Evolutionary conservation across 2,888 invertebrate species (phyloP), one percentile per base, ranked within the genome.

Genomic region (Drosophila acutilabella): DNA sequence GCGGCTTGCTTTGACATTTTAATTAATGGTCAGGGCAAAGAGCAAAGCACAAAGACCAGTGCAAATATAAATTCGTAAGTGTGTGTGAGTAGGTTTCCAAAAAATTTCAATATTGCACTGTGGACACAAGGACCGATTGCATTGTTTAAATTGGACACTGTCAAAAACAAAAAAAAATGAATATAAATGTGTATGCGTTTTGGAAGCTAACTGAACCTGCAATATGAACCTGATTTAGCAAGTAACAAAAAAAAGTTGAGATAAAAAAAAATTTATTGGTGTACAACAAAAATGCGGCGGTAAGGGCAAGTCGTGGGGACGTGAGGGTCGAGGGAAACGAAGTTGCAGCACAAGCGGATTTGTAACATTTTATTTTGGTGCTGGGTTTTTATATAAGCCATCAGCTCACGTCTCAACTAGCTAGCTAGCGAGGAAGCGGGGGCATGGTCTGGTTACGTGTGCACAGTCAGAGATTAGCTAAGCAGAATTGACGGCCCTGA

Each of bases 391-490:
- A 58, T 79, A 33, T 75, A 79, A 75, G 80, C 76, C 71, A 64
- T 10, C 64, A 68, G 74, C 60, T 45, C 68, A 61, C 54, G 42
- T 52, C 26, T 42, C 33, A 30, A 20, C 44, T 50, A 18, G 30
- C 13, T 11, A 6, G 16, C 8, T 3, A 14, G 11, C 2, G 20
- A 10, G 1, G 13, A 1, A 13, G 10, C 13, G 16, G 66, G 41
- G 40, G 40, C 36, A 71, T 67, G 44, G 45, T 56, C 52, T 64
- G 78, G 84, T 78, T 73, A 86, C 84, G 87, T 83, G 72, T 87
- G 71, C 71, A 68, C 64, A 74, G 64, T 64, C 50, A 78, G 81
- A 87, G 87, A 82, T 82, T 82, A 82, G 81, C 75, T 87, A 87
- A 82, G 71, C 81, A 83, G 72, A 78, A 87, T 81, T 87, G 84